Evolutionary conservation across 2,113 vertebrate species (phyloP).

Genomic region (Caranx ignobilis): DNA sequence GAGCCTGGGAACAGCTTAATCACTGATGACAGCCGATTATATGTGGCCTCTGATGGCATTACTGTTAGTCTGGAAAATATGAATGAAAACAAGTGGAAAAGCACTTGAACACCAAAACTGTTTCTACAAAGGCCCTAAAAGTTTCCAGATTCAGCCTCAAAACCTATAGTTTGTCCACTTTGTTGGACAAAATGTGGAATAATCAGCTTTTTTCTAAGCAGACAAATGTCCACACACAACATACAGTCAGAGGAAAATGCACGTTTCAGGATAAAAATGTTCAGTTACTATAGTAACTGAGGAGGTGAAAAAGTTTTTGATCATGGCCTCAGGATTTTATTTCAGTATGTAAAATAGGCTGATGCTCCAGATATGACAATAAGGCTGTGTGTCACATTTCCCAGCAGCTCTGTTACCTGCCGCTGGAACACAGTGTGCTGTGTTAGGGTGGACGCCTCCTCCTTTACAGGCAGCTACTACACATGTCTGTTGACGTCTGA

Average conservation of each 20-base stretch:
- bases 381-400: neutral
- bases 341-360: neutral
- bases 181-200: neutral
- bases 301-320: neutral
- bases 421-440: constrained; percentile 30
- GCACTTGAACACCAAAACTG: neutral
- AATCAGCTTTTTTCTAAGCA: neutral
- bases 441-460: constrained; percentile 10
- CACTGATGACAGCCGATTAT: neutral
- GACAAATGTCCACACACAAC: neutral
- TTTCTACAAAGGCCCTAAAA: neutral
- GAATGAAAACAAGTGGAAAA: neutral
- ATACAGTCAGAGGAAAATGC: neutral
- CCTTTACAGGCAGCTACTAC: neutral
- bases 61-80: neutral
- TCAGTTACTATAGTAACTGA: neutral
- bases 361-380: neutral
- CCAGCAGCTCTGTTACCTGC: constrained; percentile 2
- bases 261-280: neutral
- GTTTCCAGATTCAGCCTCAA: neutral
- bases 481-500: neutral
- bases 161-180: neutral
- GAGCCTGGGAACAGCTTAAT: constrained; percentile 1
- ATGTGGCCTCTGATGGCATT: constrained; percentile 4
- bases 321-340: neutral